A percentile compares a stretch with the other conserved stretches of the same genome.
These are phyloP conservation scores for Agrotis clavis DNA, from an alignment of 2,888 invertebrate genomes.

Conservation along the genomic window DNA sequence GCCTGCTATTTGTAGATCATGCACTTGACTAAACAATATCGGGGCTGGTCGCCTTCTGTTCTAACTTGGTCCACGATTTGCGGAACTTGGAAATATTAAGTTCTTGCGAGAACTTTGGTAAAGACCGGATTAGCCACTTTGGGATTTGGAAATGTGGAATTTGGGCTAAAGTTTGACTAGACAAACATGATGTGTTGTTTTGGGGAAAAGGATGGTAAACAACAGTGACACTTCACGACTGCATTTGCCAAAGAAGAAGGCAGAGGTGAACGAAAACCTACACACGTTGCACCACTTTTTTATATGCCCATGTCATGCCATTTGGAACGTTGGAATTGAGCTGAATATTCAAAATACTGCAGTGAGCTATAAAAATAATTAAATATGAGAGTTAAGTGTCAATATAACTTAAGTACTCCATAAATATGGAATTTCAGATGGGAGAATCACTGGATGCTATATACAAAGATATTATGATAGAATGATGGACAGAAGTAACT, in stretches of 20 bases:
- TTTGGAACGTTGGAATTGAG: no score
- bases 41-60: constrained; percentile 39
- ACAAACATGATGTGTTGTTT: constrained; percentile 11
- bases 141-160: constrained; percentile 9
- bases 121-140: constrained; percentile 23
- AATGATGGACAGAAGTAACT: not conserved
- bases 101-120: constrained; percentile 31
- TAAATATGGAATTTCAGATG: not conserved
- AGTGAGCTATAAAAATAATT: no score
- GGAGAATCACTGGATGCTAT: not conserved
- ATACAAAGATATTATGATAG: not conserved
- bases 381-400: no score
- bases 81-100: constrained; percentile 29
- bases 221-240: not conserved
- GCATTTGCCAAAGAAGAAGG: not conserved
- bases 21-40: constrained; percentile 58
- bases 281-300: no score
- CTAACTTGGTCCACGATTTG: constrained; percentile 47
- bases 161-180: not conserved
- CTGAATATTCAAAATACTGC: no score
- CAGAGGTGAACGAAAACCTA: no score
- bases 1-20: constrained; percentile 62
- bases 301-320: not conserved
- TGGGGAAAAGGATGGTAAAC: not conserved
- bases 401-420: no score